A percentile compares a stretch with the other conserved stretches of the same genome.
Conservation (phyloP, 2,888 invertebrate genomes). For the Gortyna flavago region DNA sequence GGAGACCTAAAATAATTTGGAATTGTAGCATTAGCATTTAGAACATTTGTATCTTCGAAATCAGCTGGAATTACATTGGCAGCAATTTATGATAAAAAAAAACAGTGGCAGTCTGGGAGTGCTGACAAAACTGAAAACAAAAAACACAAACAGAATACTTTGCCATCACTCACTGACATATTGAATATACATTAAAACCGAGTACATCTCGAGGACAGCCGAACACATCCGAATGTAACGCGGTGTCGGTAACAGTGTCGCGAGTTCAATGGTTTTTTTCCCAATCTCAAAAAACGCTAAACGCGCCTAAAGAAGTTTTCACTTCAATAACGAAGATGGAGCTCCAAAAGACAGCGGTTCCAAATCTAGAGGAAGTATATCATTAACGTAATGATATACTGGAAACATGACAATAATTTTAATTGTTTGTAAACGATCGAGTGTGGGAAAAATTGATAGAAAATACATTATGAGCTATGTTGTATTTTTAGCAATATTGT, state of each 20-base stretch:
- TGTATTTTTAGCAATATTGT: conserved; percentile 49
- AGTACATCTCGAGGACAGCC: too few relatives aligned
- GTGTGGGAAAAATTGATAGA: conserved; percentile 11
- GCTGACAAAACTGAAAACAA: too few relatives aligned
- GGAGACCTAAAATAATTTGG: conserved; percentile 6
- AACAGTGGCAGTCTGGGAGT: too few relatives aligned
- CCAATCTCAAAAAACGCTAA: too few relatives aligned
- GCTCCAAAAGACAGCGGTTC: conserved; percentile 7
- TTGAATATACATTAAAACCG: too few relatives aligned
- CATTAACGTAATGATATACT: conserved; percentile 16
- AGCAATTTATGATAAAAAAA: background rate
- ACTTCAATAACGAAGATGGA: background rate
- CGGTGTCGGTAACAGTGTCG: too few relatives aligned
- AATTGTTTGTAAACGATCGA: conserved; percentile 44
- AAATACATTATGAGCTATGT: conserved; percentile 8
- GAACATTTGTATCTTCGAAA: background rate
- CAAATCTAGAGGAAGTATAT: conserved; percentile 27
- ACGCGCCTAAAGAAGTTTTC: too few relatives aligned
- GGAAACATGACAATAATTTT: conserved; percentile 30
- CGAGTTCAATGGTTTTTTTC: too few relatives aligned
- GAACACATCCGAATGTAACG: too few relatives aligned
- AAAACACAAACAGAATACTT: too few relatives aligned
- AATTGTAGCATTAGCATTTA: background rate
- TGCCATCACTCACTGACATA: too few relatives aligned
- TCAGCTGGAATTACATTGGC: background rate